Evolutionary conservation across 2,888 invertebrate species (phyloP).

Genomic region (Pyrrhosoma nymphula): DNA sequence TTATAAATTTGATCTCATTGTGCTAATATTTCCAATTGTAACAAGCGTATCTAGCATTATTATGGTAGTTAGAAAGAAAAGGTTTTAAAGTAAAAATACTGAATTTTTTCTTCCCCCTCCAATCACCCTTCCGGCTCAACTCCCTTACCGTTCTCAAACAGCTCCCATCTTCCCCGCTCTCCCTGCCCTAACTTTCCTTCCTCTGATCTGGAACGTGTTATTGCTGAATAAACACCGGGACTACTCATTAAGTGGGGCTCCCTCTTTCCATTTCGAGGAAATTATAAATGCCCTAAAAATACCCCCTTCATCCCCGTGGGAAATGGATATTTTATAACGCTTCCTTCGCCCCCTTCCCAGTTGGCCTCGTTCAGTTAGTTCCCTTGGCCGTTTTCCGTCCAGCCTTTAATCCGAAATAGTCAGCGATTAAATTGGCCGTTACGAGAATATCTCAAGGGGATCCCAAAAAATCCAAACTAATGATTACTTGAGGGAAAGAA

Average conservation of each 20-base stretch:
- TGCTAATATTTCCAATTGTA: too few relatives aligned
- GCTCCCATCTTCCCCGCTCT: not conserved
- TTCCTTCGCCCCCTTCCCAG: not conserved
- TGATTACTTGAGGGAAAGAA: not conserved
- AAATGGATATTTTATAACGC: not conserved
- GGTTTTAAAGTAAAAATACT: too few relatives aligned
- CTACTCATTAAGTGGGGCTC: not conserved
- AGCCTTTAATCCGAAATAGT: not conserved
- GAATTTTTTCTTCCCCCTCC: not conserved
- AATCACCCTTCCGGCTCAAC: not conserved
- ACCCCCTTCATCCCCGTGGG: not conserved
- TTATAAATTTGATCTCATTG: too few relatives aligned
- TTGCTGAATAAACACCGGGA: not conserved
- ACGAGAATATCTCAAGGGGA: not conserved
- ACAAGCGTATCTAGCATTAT: too few relatives aligned
- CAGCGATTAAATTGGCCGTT: not conserved
- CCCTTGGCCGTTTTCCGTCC: not conserved
- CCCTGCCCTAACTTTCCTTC: not conserved
- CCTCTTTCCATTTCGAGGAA: not conserved
- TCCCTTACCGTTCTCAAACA: not conserved
- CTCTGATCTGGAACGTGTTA: not conserved
- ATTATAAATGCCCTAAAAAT: not conserved
- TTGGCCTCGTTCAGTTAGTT: not conserved
- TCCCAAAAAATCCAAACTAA: not conserved
- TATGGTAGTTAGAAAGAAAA: too few relatives aligned